Conservation (phyloP, 2,888 invertebrate species). For the Mythimna vitellina region DNA sequence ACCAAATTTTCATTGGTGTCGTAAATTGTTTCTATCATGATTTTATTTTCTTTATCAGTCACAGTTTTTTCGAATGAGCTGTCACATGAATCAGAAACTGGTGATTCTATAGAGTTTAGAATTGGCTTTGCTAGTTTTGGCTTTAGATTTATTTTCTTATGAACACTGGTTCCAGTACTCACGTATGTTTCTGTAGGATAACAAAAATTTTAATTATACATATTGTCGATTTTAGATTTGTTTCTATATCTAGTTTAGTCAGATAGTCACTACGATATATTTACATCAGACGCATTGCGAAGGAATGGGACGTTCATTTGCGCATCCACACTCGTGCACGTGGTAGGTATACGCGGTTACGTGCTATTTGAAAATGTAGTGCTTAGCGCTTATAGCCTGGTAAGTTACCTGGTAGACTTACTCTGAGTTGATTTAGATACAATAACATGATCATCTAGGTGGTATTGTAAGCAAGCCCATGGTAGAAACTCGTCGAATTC, state of each 20-base stretch:
- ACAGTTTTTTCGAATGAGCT: not conserved
- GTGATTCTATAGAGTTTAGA: not conserved
- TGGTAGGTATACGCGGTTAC: not conserved
- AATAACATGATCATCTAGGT: not conserved
- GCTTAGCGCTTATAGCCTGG: not conserved
- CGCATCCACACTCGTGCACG: too few species aligned
- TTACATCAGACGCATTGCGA: too few species aligned
- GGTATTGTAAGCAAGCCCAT: not conserved
- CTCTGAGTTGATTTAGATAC: not conserved
- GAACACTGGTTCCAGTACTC: not conserved
- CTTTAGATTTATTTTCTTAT: not conserved
- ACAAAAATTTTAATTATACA: not conserved
- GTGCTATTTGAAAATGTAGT: not conserved
- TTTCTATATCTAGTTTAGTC: too few species aligned
- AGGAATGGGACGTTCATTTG: too few species aligned
- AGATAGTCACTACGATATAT: too few species aligned
- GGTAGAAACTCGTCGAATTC: not conserved
- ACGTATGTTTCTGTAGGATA: not conserved
- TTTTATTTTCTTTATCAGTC: not conserved
- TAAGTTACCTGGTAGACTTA: not conserved
- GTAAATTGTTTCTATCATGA: slow-evolving; percentile 64
- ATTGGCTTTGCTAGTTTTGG: not conserved
- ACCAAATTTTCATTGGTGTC: slow-evolving; percentile 68
- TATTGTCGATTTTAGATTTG: not conserved
- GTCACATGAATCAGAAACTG: not conserved